phyloP scores from a whole-genome alignment of 2,797 vertebrate species.

The Masticophis lateralis region DNA sequence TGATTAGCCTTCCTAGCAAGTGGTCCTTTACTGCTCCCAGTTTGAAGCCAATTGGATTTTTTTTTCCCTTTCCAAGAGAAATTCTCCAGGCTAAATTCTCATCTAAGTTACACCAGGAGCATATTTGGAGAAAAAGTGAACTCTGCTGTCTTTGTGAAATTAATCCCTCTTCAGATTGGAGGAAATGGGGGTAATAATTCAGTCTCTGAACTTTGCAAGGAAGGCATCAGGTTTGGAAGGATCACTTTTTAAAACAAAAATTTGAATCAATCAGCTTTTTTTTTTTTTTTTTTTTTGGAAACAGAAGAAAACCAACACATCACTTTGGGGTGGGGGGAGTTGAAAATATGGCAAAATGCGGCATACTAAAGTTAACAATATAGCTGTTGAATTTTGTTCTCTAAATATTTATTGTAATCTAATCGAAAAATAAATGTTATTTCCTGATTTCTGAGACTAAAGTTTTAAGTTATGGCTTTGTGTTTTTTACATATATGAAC shows the following conservation, averaged over 20 bases:
- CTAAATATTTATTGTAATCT: conserved; percentile 62
- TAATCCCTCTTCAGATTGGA: conserved; percentile 31
- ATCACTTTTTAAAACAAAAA: not conserved
- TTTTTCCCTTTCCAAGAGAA: conserved; percentile 34
- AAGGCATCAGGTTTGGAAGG: not conserved
- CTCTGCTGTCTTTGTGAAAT: conserved; percentile 34
- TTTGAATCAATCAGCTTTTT: conserved; percentile 36
- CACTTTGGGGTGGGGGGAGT: not conserved
- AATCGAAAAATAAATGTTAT: conserved; percentile 58
- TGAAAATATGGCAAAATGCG: conserved; percentile 52
- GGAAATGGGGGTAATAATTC: conserved; percentile 44
- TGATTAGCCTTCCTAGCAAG: conserved; percentile 44
- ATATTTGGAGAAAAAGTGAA: conserved; percentile 5
- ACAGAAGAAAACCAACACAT: conserved; percentile 8
- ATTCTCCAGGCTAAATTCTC: conserved; percentile 34
- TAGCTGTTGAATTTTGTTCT: conserved; percentile 54
- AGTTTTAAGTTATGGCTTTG: conserved; percentile 56
- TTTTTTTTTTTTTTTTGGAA: conserved; percentile 38
- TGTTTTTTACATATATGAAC: conserved; percentile 20
- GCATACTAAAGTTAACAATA: conserved; percentile 58
- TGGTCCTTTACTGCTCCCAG: conserved; percentile 34
- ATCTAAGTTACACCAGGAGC: conserved; percentile 32
- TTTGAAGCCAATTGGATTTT: conserved; percentile 48
- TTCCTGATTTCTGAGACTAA: conserved; percentile 53
- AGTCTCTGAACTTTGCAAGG: conserved; percentile 26